Evolutionary conservation across 2,797 vertebrate species (phyloP), one percentile per base, ranked within the genome.

Genomic region (Sebastes steindachneri): DNA sequence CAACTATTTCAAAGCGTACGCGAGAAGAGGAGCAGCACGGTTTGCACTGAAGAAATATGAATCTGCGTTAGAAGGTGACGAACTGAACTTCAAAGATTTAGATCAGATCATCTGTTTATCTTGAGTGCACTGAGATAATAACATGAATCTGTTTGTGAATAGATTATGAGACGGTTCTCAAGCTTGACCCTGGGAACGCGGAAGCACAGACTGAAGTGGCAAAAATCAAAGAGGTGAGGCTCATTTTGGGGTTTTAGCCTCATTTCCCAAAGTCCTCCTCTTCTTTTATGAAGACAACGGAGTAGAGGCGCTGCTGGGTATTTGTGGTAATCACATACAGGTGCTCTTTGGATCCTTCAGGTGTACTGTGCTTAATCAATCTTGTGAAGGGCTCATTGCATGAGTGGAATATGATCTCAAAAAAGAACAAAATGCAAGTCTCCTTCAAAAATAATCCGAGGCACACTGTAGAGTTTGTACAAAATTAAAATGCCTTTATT

Each of bases 101-200:
- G 3, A 23, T 10, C 1, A 29, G 4, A n/a, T 4, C 4, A 1
- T 51, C 1, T 1, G 8, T 28, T 69, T 1, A 31, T 12, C 9
- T 9, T 2, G 0, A 25, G 21, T 4, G 1, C 19, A 1, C 41
- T 5, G 41, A 66, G 21, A 28, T 79, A 8, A 80, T 14, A 3
- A 21, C 17, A 10, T n/a, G 1, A 59, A 12, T 73, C 19, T 90
- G 3, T 25, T 25, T 75, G 25, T 74, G 51, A 11, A 68, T 62
- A 99, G 99, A 99, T 96, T 99, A 98, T 90, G 95, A 98, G 91
- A 97, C 86, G 72, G 97, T 97, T 70, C 94, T 99, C 63, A 95
- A 96, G 89, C 86, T 99, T 35, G 97, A 99, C 77, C 95, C 97
- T 12, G 95, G 94, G 75, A 99, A 99, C 86, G 81, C 92, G 1